phyloP scores from a whole-genome alignment of 2,888 invertebrate species.

The Caenorhabditis sp. region DNA sequence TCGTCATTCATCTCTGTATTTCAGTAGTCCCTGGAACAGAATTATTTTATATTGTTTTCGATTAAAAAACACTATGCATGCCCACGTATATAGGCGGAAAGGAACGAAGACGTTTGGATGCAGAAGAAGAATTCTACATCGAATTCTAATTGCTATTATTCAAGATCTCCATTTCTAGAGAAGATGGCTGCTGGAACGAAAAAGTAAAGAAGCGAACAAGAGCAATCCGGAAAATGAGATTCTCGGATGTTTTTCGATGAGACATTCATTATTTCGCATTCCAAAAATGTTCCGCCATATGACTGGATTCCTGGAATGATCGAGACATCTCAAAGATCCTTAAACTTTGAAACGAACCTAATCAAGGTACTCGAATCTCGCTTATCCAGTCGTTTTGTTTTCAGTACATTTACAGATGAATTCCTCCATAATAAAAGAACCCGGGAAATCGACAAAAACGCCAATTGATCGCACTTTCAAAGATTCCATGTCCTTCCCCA shows the following conservation, averaged over 20 bases:
- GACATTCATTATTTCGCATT: slow-evolving; percentile 62
- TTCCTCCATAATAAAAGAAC: slow-evolving; percentile 4
- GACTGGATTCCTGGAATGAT: slow-evolving; percentile 14
- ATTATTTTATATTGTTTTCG: slow-evolving; percentile 49
- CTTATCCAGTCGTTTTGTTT: slow-evolving; percentile 7
- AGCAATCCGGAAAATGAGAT: slow-evolving; percentile 54
- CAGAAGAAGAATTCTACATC: slow-evolving; percentile 50
- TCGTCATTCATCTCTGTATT: slow-evolving; percentile 14
- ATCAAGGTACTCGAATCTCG: neutral
- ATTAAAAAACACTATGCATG: slow-evolving; percentile 43
- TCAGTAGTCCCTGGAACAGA: slow-evolving; percentile 27
- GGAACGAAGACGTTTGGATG: slow-evolving; percentile 27
- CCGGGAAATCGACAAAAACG: slow-evolving; percentile 14
- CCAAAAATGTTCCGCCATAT: slow-evolving; percentile 25
- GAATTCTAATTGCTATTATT: slow-evolving; percentile 65
- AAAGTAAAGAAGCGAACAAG: slow-evolving; percentile 29
- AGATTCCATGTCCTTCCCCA: slow-evolving; percentile 27
- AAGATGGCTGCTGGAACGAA: slow-evolving; percentile 4
- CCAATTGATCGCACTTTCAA: slow-evolving; percentile 39
- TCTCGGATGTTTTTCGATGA: slow-evolving; percentile 58
- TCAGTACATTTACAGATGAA: slow-evolving; percentile 1
- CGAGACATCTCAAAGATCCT: slow-evolving; percentile 31
- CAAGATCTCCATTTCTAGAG: slow-evolving; percentile 25
- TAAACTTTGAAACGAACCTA: slow-evolving; percentile 37
- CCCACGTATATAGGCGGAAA: slow-evolving; percentile 36